A percentile compares a stretch with the other conserved stretches of the same genome.
Conservation (phyloP, 2,113 vertebrate genomes). For the Myotis yumanensis region DNA sequence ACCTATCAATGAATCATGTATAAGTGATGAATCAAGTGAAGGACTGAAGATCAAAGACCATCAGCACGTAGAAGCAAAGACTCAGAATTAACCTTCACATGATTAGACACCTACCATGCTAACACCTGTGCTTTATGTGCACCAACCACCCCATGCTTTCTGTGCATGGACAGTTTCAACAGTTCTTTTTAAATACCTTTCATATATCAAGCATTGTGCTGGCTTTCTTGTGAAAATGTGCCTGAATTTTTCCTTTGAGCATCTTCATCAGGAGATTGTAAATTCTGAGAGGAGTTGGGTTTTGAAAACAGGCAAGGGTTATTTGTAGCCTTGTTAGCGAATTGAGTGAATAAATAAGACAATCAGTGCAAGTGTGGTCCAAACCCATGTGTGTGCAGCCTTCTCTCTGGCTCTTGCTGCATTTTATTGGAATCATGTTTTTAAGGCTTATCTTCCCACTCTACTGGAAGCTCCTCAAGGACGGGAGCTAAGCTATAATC, state of each 20-base stretch:
- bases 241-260: not conserved
- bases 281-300: not conserved
- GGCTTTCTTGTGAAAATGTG: not conserved
- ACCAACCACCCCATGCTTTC: not conserved
- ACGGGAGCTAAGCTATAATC: not conserved
- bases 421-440: not conserved
- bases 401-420: not conserved
- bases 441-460: not conserved
- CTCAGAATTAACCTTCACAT: not conserved
- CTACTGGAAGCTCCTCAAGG: not conserved
- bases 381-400: not conserved
- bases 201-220: too few relatives aligned
- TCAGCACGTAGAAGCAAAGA: not conserved
- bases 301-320: slow-evolving; percentile 2
- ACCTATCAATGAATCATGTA: slow-evolving; percentile 61
- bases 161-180: not conserved
- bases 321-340: not conserved
- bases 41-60: slow-evolving; percentile 60
- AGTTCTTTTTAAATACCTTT: not conserved
- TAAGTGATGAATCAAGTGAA: slow-evolving; percentile 60
- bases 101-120: not conserved
- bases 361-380: not conserved
- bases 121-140: not conserved
- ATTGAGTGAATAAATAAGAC: not conserved
- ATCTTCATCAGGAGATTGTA: not conserved